A percentile compares a stretch with the other conserved stretches of the same genome.
These are phyloP conservation scores for Stegodyphus mimosarum DNA, from an alignment of 1,140 invertebrate species.

Conservation along the genomic window DNA sequence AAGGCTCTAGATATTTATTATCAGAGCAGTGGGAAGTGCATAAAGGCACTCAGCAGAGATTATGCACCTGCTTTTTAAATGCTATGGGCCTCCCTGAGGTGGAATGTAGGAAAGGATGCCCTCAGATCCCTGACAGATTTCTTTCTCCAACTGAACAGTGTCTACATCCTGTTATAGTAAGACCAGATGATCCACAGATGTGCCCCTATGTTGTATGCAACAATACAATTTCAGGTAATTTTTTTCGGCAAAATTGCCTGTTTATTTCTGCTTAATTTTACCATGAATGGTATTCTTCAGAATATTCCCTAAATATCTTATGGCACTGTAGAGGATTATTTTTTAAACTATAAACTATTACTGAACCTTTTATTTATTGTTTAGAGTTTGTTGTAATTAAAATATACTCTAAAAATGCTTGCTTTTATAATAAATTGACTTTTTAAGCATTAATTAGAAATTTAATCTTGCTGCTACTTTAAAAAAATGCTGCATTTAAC, in stretches of 20 bases:
- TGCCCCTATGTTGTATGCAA: constrained; percentile 66
- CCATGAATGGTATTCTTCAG: too few relatives aligned
- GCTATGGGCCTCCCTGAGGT: constrained; percentile 38
- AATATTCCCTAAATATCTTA: too few relatives aligned
- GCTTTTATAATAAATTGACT: too few relatives aligned
- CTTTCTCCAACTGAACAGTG: constrained; percentile 63
- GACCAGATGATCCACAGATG: constrained; percentile 63
- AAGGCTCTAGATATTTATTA: constrained; percentile 59
- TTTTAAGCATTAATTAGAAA: too few relatives aligned
- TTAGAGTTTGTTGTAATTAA: too few relatives aligned
- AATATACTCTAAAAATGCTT: too few relatives aligned
- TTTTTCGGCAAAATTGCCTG: background rate
- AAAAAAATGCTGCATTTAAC: too few relatives aligned
- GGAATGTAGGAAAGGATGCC: constrained; percentile 63
- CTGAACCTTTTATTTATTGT: too few relatives aligned
- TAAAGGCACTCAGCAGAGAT: constrained; percentile 23
- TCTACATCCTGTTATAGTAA: constrained; percentile 61
- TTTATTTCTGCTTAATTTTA: background rate
- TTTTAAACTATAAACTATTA: too few relatives aligned
- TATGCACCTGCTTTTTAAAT: constrained; percentile 36
- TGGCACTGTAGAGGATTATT: too few relatives aligned
- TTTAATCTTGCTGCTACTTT: too few relatives aligned
- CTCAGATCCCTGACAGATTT: constrained; percentile 62
- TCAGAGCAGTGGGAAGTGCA: constrained; percentile 63
- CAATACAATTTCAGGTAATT: constrained; percentile 62